Evolutionary conservation across 2,113 vertebrate species (phyloP).

Genomic region (Aphyosemion australe): DNA sequence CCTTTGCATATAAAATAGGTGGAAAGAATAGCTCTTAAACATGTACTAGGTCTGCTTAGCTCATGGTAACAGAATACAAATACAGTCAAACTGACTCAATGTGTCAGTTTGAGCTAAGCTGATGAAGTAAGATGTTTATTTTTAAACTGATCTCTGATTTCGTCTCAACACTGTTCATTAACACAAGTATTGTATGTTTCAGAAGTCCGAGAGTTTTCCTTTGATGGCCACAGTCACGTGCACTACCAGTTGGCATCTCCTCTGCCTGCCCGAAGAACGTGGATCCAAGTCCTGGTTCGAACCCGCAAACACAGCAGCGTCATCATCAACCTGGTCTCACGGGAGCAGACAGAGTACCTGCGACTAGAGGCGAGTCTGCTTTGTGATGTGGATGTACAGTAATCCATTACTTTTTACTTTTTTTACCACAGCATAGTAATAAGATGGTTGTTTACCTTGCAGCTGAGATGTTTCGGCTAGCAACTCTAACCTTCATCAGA

Average conservation of each 20-base stretch:
- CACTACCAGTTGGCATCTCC: conserved; percentile 79
- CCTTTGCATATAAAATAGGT: conserved; percentile 23
- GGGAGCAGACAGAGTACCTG: conserved; percentile 82
- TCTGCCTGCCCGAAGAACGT: conserved; percentile 76
- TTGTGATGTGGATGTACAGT: background rate
- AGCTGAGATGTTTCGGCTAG: too few relatives aligned
- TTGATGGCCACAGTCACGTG: conserved; percentile 82
- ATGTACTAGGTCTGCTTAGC: conserved; percentile 36
- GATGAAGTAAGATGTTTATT: background rate
- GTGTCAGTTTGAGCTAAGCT: background rate
- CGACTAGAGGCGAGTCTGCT: conserved; percentile 82
- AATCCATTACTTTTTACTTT: too few relatives aligned
- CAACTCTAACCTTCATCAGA: too few relatives aligned
- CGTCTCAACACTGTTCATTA: background rate
- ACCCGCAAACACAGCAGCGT: conserved; percentile 83
- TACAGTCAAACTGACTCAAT: background rate
- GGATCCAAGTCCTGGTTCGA: conserved; percentile 82
- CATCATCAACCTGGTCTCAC: conserved; percentile 80
- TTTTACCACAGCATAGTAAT: too few relatives aligned
- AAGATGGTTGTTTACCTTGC: too few relatives aligned
- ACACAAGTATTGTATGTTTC: conserved; percentile 5
- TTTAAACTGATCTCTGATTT: background rate
- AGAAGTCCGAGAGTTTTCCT: conserved; percentile 84
- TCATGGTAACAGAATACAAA: conserved; percentile 11
- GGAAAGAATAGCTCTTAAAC: conserved; percentile 43